Evolutionary conservation across 2,113 vertebrate species (phyloP).

Genomic region (Pelusios castaneus): DNA sequence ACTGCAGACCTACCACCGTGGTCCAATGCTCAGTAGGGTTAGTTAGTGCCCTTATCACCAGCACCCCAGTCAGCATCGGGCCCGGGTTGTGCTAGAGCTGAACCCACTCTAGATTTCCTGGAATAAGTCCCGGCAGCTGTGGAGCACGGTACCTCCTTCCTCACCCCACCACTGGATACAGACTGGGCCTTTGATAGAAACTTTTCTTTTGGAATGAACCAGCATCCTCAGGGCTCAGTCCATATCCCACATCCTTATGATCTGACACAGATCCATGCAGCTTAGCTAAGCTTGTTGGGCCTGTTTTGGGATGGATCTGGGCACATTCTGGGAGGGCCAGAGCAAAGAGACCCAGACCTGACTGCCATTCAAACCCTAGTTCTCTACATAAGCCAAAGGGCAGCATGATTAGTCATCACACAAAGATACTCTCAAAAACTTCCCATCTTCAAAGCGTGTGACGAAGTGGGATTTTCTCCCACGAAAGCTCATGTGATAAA

Average conservation of each 20-base stretch:
- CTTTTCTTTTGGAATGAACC: not conserved
- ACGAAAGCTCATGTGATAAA: too few relatives aligned
- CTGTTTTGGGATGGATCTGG: fast-evolving
- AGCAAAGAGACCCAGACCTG: not conserved
- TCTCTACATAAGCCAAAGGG: not conserved
- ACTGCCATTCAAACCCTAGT: not conserved
- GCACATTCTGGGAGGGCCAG: fast-evolving
- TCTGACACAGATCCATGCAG: not conserved
- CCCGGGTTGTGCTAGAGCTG: not conserved
- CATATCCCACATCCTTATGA: not conserved
- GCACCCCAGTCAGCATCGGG: not conserved
- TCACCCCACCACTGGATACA: fast-evolving
- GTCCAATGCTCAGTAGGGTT: not conserved
- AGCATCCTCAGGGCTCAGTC: not conserved
- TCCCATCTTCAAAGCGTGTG: too few relatives aligned
- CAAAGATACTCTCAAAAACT: fast-evolving
- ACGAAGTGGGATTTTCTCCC: too few relatives aligned
- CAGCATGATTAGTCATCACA: fast-evolving
- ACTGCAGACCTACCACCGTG: not conserved
- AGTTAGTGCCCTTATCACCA: not conserved
- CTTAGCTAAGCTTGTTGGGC: fast-evolving
- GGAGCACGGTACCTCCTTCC: not conserved
- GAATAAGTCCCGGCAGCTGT: not conserved
- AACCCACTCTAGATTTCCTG: not conserved
- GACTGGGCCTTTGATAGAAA: not conserved